These are phyloP conservation scores for Ochropleura leucogaster DNA, from an alignment of 2,888 invertebrate genomes.

Conservation along the genomic window DNA sequence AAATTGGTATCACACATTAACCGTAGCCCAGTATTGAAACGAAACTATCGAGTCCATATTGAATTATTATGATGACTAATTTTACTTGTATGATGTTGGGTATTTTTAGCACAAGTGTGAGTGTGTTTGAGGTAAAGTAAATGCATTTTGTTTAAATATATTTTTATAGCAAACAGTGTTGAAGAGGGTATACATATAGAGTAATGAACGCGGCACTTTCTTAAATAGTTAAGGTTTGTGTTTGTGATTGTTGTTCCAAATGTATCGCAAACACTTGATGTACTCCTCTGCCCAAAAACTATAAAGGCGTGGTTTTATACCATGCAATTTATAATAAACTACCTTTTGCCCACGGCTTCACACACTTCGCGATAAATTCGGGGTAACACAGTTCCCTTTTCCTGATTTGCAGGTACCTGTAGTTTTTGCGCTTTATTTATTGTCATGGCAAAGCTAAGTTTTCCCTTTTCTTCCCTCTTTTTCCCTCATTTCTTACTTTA, in stretches of 20 bases:
- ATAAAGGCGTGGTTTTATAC: no score
- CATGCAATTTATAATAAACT: no score
- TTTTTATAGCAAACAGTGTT: background rate
- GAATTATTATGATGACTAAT: slow-evolving; percentile 21
- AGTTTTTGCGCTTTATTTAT: no score
- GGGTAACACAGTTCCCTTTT: no score
- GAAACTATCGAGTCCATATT: background rate
- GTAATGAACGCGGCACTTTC: background rate
- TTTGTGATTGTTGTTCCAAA: background rate
- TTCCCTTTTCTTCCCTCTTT: no score
- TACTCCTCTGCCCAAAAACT: no score
- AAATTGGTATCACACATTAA: background rate
- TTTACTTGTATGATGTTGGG: background rate
- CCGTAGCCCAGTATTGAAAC: slow-evolving; percentile 6
- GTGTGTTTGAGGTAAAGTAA: slow-evolving; percentile 29
- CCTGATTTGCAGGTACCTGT: no score
- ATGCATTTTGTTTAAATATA: background rate
- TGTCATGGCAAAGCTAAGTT: no score
- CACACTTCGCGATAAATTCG: no score
- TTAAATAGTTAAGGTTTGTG: background rate
- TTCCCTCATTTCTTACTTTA: no score
- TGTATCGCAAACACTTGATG: background rate
- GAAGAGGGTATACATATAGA: background rate
- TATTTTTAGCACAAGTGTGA: slow-evolving; percentile 42
- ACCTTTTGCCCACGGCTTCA: no score